Base-by-base conservation (phyloP, 2,113 vertebrate genomes). In the Alosa alosa region DNA sequence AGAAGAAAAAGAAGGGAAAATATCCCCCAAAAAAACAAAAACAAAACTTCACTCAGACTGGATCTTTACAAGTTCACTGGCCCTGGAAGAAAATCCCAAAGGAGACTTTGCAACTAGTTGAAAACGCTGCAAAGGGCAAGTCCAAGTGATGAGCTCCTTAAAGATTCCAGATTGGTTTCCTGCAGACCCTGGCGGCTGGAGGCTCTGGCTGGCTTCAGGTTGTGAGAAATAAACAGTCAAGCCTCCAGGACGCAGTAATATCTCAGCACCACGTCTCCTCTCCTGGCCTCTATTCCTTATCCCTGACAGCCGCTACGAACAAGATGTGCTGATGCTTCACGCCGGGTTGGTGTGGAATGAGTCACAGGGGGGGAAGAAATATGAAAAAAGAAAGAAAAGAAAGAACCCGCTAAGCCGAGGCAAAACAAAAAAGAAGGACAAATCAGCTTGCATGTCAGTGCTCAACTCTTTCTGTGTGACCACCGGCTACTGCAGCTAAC, bases 401-500 rank as follows among this genome's bases (percentile, higher is more conserved):
- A 17, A 47, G 60, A 49, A 52, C 20, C 55, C 45, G 45, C 45
- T 8, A 15, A 39, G 47, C 47, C 45, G n/a, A 17, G 17, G 46
- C 47, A 84, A 31, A 41, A 57, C 39, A n/a, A 85, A 81, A 84
- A 57, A 78, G 86, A 55, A 13, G 44, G 46, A 82, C 83, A 45
- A 81, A 8, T 39, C 36, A 22, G 78, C 64, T 87, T 55, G 6
- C 64, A 15, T 52, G 45, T 49, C 52, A 57, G 9, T 39, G 6
- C 52, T 68, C 46, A 49, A 47, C 44, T 52, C 83, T 20, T 57
- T 60, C 22, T 82, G 68, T 39, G 50, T 49, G 31, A 45, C 39
- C 84, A 88, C 87, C n/a, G 68, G 86, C 82, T 84, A 81, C 84
- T 86, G 88, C 82, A 75, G 85, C 84, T 55, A 81, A 81, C 72